These are phyloP conservation scores for Pelosia muscerda DNA, from an alignment of 2,888 invertebrate species.

Conservation along the genomic window DNA sequence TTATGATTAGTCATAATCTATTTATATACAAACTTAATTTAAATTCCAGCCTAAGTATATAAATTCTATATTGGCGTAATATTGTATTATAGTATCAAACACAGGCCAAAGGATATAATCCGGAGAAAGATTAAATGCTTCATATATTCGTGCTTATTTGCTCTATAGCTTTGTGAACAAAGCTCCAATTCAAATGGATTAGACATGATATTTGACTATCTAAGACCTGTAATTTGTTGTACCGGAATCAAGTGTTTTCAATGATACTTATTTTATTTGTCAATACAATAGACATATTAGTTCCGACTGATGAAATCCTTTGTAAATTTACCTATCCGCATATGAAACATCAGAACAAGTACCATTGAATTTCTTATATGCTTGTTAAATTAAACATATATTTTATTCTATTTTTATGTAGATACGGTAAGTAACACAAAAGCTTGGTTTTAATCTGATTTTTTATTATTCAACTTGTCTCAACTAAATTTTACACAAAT, in stretches of 20 bases:
- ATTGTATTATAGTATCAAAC: conserved; percentile 30
- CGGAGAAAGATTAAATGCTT: conserved; percentile 31
- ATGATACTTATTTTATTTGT: conserved; percentile 19
- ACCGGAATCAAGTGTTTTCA: conserved; percentile 7
- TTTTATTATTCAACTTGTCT: too few relatives aligned
- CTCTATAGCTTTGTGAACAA: conserved; percentile 33
- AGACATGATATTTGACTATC: conserved; percentile 35
- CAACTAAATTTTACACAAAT: too few relatives aligned
- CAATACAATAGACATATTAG: conserved; percentile 9
- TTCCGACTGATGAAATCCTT: conserved; percentile 13
- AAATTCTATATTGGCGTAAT: conserved; percentile 24
- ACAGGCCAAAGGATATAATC: conserved; percentile 30
- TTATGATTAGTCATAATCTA: conserved; percentile 13
- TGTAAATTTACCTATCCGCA: conserved; percentile 6
- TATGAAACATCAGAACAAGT: neutral
- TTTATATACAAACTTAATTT: conserved; percentile 24
- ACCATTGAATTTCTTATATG: neutral
- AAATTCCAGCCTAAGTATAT: conserved; percentile 26
- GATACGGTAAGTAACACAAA: neutral
- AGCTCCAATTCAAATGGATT: conserved; percentile 44
- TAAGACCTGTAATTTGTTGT: conserved; percentile 20
- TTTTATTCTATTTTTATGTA: neutral
- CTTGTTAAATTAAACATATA: too few relatives aligned
- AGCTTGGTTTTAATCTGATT: neutral
- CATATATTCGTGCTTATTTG: conserved; percentile 44